Evolutionary conservation across 2,113 vertebrate genomes (phyloP).

Genomic region (Prunella fulvescens): DNA sequence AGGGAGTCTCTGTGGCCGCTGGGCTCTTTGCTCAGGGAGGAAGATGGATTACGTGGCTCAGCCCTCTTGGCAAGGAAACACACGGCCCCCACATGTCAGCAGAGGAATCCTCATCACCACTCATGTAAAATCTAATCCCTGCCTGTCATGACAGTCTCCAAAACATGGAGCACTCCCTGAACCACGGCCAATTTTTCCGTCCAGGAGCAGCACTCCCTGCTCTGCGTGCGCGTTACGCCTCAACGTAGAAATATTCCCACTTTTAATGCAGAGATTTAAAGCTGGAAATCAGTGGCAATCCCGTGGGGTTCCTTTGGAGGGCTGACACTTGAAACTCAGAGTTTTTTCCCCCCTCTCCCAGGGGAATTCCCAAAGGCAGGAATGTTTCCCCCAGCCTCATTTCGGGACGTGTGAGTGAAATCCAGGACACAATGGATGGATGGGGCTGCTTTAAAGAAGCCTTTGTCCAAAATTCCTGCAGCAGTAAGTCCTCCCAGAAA

Average conservation of each 20-base stretch:
- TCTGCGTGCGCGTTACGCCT: background rate
- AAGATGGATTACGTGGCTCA: conserved; percentile 51
- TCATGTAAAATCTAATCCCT: conserved; percentile 59
- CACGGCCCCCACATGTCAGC: conserved; percentile 32
- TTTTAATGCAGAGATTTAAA: background rate
- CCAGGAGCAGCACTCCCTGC: background rate
- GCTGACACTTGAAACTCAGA: background rate
- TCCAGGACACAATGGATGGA: conserved; percentile 36
- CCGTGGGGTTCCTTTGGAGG: background rate
- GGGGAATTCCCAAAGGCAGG: background rate
- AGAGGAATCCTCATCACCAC: conserved; percentile 45
- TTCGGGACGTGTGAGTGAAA: conserved; percentile 63
- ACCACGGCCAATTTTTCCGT: background rate
- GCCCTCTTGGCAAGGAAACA: conserved; percentile 7
- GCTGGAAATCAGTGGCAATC: background rate
- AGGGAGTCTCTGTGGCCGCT: background rate
- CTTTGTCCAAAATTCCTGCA: conserved; percentile 35
- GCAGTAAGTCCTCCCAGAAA: background rate
- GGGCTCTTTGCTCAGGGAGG: background rate
- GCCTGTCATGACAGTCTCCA: conserved; percentile 50
- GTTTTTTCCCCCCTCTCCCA: background rate
- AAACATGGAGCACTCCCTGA: conserved; percentile 42
- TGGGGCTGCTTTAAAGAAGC: conserved; percentile 32
- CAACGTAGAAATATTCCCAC: background rate
- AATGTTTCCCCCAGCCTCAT: conserved; percentile 23